A percentile compares a stretch with the other conserved stretches of the same genome.
These are phyloP conservation scores for Gastrophryne carolinensis DNA, from an alignment of 2,797 vertebrate genomes.

Conservation along the genomic window DNA sequence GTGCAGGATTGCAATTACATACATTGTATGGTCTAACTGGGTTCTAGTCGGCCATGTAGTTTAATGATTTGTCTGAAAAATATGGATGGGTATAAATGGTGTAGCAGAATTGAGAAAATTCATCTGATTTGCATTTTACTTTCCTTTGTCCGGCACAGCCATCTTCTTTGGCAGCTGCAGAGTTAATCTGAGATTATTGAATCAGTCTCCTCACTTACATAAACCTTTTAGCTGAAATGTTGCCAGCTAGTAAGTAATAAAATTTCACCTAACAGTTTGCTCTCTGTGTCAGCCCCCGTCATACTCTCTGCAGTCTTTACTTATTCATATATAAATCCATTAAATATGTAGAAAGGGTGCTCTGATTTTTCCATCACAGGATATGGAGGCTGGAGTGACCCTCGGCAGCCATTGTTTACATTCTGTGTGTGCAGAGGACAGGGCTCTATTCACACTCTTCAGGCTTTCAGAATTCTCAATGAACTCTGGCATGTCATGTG, in stretches of 20 bases:
- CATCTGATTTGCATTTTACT: too few species aligned
- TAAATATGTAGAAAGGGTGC: conserved; percentile 28
- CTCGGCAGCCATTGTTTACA: conserved; percentile 14
- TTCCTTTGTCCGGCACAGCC: too few species aligned
- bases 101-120: too few species aligned
- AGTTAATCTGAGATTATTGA: neutral
- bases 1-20: too few species aligned
- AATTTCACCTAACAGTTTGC: conserved; percentile 21
- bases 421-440: neutral
- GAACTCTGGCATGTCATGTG: too few species aligned
- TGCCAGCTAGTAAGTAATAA: conserved; percentile 29
- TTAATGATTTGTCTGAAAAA: too few species aligned
- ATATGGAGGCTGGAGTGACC: neutral
- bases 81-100: too few species aligned
- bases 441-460: conserved; percentile 1
- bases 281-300: conserved; percentile 8
- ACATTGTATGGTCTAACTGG: too few species aligned
- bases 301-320: conserved; percentile 21
- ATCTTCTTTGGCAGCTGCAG: neutral
- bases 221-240: conserved; percentile 11
- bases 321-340: conserved; percentile 34
- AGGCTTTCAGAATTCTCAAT: neutral
- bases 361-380: conserved; percentile 32
- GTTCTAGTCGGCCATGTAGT: too few species aligned
- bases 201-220: conserved; percentile 13